phyloP scores from a whole-genome alignment of 2,888 invertebrate genomes.

The Papilio elwesi region DNA sequence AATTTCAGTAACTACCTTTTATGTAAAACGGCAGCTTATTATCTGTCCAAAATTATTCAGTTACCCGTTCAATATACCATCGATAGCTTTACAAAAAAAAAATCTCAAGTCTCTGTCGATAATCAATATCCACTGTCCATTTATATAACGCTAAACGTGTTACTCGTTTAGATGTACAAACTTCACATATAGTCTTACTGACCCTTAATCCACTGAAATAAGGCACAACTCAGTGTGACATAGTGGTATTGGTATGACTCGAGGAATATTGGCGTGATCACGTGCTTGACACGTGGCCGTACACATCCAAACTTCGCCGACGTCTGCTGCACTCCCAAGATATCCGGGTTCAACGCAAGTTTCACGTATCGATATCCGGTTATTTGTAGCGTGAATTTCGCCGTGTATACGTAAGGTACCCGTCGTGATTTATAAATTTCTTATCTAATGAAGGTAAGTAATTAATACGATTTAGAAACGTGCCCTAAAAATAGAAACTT shows the following conservation, averaged over 20 bases:
- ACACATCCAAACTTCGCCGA: constrained; percentile 66
- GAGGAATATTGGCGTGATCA: constrained; percentile 75
- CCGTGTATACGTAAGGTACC: constrained; percentile 35
- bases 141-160: constrained; percentile 42
- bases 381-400: constrained; percentile 55
- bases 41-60: no score
- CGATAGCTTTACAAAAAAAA: background rate
- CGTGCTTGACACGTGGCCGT: constrained; percentile 68
- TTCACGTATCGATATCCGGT: constrained; percentile 50
- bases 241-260: constrained; percentile 22
- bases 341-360: constrained; percentile 48
- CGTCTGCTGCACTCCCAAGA: constrained; percentile 59
- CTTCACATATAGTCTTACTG: constrained; percentile 9
- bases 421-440: background rate
- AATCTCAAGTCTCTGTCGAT: constrained; percentile 10
- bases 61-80: background rate
- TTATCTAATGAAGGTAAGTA: background rate
- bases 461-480: no score
- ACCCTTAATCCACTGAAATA: constrained; percentile 27
- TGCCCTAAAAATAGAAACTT: no score
- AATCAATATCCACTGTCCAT: constrained; percentile 48
- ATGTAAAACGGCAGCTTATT: no score
- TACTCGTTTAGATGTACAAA: constrained; percentile 42
- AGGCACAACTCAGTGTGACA: constrained; percentile 37
- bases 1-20: no score